phyloP scores from a whole-genome alignment of 2,797 vertebrate genomes.

The Muscicapa striata region DNA sequence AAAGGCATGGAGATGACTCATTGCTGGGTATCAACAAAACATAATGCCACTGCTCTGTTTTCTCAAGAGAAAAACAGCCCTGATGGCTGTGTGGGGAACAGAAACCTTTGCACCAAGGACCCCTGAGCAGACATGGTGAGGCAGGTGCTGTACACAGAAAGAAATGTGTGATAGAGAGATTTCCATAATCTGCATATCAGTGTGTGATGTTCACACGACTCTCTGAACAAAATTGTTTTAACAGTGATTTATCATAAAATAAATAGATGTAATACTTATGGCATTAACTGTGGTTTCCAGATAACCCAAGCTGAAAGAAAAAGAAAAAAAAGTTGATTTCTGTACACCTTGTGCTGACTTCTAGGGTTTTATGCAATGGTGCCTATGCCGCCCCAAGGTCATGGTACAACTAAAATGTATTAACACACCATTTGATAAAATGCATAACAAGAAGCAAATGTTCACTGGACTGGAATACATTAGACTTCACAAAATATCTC shows the following conservation, averaged over 20 bases:
- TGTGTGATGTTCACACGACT: accelerated
- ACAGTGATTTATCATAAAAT: neutral
- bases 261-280: neutral
- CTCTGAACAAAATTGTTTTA: neutral
- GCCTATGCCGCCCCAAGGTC: neutral
- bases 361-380: neutral
- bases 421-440: neutral
- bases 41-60: neutral
- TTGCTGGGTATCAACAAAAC: neutral
- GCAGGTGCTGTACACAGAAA: neutral
- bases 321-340: neutral
- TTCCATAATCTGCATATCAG: neutral
- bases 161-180: neutral
- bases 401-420: neutral
- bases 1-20: neutral
- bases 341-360: neutral
- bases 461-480: neutral
- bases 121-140: neutral
- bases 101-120: neutral
- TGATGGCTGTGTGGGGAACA: neutral
- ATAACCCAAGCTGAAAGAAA: neutral
- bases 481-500: neutral
- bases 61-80: neutral
- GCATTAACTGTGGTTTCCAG: neutral
- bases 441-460: neutral